phyloP scores from a whole-genome alignment of 37 sponge, comb jelly and placozoan genomes.

The Amphimedon queenslandica region DNA sequence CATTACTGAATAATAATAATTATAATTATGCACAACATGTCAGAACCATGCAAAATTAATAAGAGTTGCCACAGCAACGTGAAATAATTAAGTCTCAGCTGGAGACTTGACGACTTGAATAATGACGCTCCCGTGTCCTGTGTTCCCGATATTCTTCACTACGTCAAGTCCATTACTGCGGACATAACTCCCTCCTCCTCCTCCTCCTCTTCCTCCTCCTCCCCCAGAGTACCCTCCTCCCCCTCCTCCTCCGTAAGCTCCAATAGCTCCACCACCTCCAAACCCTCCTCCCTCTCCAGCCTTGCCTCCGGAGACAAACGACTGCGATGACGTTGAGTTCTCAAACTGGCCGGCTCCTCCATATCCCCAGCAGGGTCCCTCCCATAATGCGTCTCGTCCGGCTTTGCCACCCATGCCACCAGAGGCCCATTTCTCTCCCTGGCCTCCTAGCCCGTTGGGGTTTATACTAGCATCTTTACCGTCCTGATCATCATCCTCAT shows the following conservation, averaged over 20 bases:
- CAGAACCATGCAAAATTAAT: too few species aligned
- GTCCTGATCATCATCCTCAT: constrained; percentile 63
- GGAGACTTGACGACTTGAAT: not conserved
- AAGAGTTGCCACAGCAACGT: too few species aligned
- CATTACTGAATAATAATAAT: too few species aligned
- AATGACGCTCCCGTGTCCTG: constrained; percentile 27
- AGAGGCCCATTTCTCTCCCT: constrained; percentile 52
- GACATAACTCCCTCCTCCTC: constrained; percentile 70
- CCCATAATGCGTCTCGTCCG: constrained; percentile 57
- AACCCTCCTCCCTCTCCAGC: constrained; percentile 62
- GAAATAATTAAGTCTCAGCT: too few species aligned
- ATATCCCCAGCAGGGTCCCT: constrained; percentile 66
- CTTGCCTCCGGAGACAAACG: constrained; percentile 58
- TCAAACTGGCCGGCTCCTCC: constrained; percentile 64
- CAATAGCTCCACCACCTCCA: constrained; percentile 77
- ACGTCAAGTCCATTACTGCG: constrained; percentile 25
- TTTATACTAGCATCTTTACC: constrained; percentile 52
- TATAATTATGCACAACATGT: too few species aligned
- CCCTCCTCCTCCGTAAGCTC: constrained; percentile 73
- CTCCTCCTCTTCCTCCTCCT: constrained; percentile 64
- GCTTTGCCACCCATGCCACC: constrained; percentile 58
- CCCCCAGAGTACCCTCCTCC: constrained; percentile 71
- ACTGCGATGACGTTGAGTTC: constrained; percentile 44
- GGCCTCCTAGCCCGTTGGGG: constrained; percentile 21
- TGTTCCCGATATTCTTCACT: constrained; percentile 22